A percentile compares a stretch with the other conserved stretches of the same genome.
phyloP scores from a whole-genome alignment of 2,888 invertebrate species.

The Micropterix aruncella region DNA sequence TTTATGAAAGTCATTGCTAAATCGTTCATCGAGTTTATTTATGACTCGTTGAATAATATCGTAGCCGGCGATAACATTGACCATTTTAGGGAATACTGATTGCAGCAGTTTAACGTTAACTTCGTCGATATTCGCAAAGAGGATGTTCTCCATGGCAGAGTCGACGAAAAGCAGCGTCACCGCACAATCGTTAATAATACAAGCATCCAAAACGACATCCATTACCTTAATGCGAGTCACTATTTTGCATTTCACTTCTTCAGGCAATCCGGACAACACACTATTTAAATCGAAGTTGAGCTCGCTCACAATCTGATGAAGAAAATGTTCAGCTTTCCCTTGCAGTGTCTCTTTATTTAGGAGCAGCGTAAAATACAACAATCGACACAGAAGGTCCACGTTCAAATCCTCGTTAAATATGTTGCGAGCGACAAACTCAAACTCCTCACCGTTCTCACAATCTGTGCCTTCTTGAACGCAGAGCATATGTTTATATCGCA shows the following conservation, averaged over 20 bases:
- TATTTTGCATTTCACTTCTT: neutral
- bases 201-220: conserved; percentile 23
- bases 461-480: conserved; percentile 25
- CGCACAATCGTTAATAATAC: conserved; percentile 16
- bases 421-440: conserved; percentile 20
- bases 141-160: conserved; percentile 21
- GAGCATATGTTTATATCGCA: conserved; percentile 30
- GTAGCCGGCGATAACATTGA: conserved; percentile 19
- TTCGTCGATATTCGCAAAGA: conserved; percentile 19
- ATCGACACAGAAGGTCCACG: conserved; percentile 21
- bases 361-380: conserved; percentile 20
- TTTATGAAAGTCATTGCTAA: neutral
- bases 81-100: conserved; percentile 23
- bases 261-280: neutral
- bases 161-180: conserved; percentile 21
- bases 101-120: conserved; percentile 24
- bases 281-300: conserved; percentile 13
- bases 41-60: conserved; percentile 22
- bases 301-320: conserved; percentile 26
- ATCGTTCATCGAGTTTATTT: neutral
- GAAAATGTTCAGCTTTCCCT: conserved; percentile 28
- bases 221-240: conserved; percentile 18
- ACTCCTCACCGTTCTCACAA: conserved; percentile 26
- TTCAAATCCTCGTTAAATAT: conserved; percentile 15
- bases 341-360: conserved; percentile 20